Conservation (phyloP, 2,888 invertebrate species). For the Petrolisthes cinctipes region DNA sequence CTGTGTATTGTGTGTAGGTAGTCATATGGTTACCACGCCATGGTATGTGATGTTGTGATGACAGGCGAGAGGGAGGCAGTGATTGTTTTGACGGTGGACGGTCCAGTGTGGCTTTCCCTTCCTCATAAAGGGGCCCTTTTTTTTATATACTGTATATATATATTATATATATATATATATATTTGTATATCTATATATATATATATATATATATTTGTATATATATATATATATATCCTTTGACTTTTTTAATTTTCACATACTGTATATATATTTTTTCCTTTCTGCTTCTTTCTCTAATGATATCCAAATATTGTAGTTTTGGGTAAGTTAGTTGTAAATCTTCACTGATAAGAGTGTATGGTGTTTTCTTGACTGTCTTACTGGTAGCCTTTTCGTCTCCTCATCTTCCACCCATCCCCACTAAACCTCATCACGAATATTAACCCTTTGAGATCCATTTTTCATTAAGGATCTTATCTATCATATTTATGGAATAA, state of each 20-base stretch:
- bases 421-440: too few relatives aligned
- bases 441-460: too few relatives aligned
- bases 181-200: constrained; percentile 27
- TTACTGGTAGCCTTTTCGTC: too few relatives aligned
- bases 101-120: too few relatives aligned
- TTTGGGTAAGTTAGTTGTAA: neutral
- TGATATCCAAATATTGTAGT: neutral
- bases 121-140: too few relatives aligned
- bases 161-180: neutral
- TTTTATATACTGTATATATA: neutral
- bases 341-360: too few relatives aligned
- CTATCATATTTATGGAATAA: neutral
- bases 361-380: too few relatives aligned
- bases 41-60: neutral
- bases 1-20: too few relatives aligned
- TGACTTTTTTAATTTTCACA: neutral
- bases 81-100: too few relatives aligned
- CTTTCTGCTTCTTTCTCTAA: neutral
- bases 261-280: neutral
- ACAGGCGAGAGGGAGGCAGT: too few relatives aligned
- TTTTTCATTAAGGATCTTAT: neutral
- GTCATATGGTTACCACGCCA: neutral
- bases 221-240: neutral
- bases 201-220: constrained; percentile 26
- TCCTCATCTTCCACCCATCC: too few relatives aligned